Evolutionary conservation across 53 echinoderm and acorn worm species (phyloP), one percentile per base, ranked within the genome.

Genomic region (Mesocentrotus franciscanus): DNA sequence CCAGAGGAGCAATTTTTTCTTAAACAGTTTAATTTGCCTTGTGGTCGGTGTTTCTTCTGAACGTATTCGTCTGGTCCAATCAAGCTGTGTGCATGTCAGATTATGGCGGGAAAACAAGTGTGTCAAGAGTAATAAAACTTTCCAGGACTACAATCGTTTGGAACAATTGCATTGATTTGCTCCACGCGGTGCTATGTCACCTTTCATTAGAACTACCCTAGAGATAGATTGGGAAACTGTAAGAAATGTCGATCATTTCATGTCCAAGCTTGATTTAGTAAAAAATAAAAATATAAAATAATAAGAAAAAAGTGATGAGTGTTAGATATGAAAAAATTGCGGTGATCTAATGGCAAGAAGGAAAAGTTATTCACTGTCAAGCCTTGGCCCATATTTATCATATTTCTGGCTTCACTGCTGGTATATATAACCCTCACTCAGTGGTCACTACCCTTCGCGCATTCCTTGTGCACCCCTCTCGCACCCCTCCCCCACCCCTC

Each of bases 81-180:
- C 90, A 90, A 90, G 90, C 90, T 90, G 60, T 30, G 90, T 39
- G 17, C 81, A 39, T 81, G 81, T 81, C 81, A 81, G 16, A 81
- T 39, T 7, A 16, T 39, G 81, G 81, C 36, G 81, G 81, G 81
- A 20, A 81, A 81, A 81, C 42, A 81, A 81, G 81, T 39, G 36
- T 81, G 81, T 81, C 81, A 81, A 9, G 81, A 81, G 81, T 42
- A 81, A 81, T 81, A 81, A 81, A 81, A 81, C 42, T 81, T 22
- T 81, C 20, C 30, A 18, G 39, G 20, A 81, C 81, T 42, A 39
- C 36, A 81, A 42, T 42, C 42, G 81, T 42, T 15, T 42, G 81
- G 81, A 81, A 81, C 81, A 81, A 81, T 81, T 81, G 81, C 36
- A 42, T 20, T 81, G 42, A 81, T 42, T 42, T 81, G 81, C 42